phyloP scores from a whole-genome alignment of 2,113 vertebrate genomes.

The Takifugu bimaculatus region DNA sequence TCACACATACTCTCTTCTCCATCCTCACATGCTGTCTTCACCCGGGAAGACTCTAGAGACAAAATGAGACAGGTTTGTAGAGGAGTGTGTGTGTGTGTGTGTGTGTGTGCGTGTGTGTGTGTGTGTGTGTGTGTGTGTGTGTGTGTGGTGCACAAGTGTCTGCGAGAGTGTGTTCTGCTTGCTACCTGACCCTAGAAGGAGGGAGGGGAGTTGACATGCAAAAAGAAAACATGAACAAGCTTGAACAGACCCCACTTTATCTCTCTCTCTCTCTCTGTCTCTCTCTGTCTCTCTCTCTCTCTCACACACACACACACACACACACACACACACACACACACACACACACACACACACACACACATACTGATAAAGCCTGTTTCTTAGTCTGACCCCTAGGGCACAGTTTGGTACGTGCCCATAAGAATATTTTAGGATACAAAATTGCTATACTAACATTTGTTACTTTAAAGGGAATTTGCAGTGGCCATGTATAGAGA shows the following conservation, averaged over 20 bases:
- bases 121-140: conserved; percentile 31
- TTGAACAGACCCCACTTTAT: conserved; percentile 45
- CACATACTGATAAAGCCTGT: too few species aligned
- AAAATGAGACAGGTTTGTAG: conserved; percentile 47
- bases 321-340: conserved; percentile 13
- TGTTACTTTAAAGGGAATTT: too few species aligned
- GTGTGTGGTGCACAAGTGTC: conserved; percentile 14
- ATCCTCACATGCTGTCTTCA: conserved; percentile 76
- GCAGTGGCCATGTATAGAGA: too few species aligned
- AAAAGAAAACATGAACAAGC: conserved; percentile 67
- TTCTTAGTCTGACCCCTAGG: too few species aligned
- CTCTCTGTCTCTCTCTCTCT: conserved; percentile 5
- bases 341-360: conserved; percentile 11
- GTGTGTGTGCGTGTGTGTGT: conserved; percentile 34
- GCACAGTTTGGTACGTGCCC: too few species aligned
- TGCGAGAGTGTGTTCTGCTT: conserved; percentile 47
- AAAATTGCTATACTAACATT: too few species aligned
- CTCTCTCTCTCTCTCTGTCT: conserved; percentile 7
- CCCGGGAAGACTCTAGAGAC: conserved; percentile 42
- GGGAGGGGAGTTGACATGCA: conserved; percentile 52
- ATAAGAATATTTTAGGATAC: too few species aligned
- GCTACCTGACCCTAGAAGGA: conserved; percentile 71
- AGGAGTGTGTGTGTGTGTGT: conserved; percentile 35
- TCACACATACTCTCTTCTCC: conserved; percentile 81
- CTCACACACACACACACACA: conserved; percentile 18